Conservation (phyloP, 2,113 vertebrate species). For the Atlantisia rogersi region DNA sequence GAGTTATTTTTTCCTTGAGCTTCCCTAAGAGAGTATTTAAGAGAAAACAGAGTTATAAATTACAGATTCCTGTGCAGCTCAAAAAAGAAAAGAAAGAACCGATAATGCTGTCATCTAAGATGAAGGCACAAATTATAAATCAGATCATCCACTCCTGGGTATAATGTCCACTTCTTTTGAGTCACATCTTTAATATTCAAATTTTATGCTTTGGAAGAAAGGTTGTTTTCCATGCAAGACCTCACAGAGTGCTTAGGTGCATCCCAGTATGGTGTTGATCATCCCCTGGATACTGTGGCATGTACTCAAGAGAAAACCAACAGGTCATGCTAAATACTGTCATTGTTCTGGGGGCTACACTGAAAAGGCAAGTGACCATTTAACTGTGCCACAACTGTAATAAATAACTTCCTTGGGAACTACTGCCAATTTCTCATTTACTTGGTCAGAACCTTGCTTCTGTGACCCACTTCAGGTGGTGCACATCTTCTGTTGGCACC, state of each 20-base stretch:
- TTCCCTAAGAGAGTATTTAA: conserved; percentile 44
- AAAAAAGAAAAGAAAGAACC: neutral
- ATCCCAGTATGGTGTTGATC: neutral
- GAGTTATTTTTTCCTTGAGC: conserved; percentile 16
- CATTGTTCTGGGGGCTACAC: neutral
- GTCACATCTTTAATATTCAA: neutral
- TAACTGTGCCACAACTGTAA: neutral
- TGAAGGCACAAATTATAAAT: neutral
- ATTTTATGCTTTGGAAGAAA: neutral
- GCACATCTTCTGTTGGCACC: neutral
- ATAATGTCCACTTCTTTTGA: neutral
- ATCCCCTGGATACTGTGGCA: neutral
- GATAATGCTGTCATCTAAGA: neutral
- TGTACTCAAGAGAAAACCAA: neutral
- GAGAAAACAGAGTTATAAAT: conserved; percentile 42
- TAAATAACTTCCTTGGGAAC: neutral
- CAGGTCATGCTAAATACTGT: neutral
- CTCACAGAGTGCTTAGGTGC: neutral
- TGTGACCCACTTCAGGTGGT: neutral
- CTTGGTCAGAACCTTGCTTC: neutral
- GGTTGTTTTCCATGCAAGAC: neutral
- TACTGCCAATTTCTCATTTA: neutral
- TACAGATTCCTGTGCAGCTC: neutral
- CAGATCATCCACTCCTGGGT: neutral
- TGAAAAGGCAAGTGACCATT: neutral